Conservation (phyloP, 2,797 vertebrate species). For the Labeo calbasu region DNA sequence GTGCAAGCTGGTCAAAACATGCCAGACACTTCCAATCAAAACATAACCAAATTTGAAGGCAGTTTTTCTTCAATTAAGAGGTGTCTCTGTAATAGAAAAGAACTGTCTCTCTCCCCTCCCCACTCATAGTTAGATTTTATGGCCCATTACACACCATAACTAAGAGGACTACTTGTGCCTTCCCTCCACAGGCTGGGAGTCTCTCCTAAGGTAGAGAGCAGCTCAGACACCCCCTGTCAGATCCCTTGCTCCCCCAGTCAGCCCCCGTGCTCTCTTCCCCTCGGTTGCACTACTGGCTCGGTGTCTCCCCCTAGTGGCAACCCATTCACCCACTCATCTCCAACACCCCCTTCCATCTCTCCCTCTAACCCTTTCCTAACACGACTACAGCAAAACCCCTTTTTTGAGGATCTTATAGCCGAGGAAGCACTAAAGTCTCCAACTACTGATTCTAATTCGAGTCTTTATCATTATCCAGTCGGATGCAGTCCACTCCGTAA, state of each 20-base stretch:
- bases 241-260: slow-evolving; percentile 77
- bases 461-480: slow-evolving; percentile 72
- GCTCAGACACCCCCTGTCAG: slow-evolving; percentile 84
- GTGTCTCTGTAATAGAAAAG: slow-evolving; percentile 13
- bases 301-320: slow-evolving; percentile 75
- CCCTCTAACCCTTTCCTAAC: slow-evolving; percentile 89
- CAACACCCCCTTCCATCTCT: slow-evolving; percentile 80
- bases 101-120: slow-evolving; percentile 27
- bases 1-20: slow-evolving; percentile 33
- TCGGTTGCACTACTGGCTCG: slow-evolving; percentile 70
- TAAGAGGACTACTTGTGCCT: slow-evolving; percentile 92
- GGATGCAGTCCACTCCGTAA: slow-evolving; percentile 48
- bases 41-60: slow-evolving; percentile 18
- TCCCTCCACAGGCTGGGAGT: slow-evolving; percentile 97
- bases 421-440: slow-evolving; percentile 87
- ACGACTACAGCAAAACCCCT: slow-evolving; percentile 88
- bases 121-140: slow-evolving; percentile 54
- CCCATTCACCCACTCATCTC: slow-evolving; percentile 74
- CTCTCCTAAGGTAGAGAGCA: slow-evolving; percentile 97
- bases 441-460: slow-evolving; percentile 83
- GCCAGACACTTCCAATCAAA: not conserved
- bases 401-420: slow-evolving; percentile 91
- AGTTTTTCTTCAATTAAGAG: slow-evolving; percentile 23
- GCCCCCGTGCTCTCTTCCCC: slow-evolving; percentile 71
- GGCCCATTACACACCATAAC: slow-evolving; percentile 78